These are phyloP conservation scores for Carterocephalus palaemon DNA, from an alignment of 2,888 invertebrate species.

Conservation along the genomic window DNA sequence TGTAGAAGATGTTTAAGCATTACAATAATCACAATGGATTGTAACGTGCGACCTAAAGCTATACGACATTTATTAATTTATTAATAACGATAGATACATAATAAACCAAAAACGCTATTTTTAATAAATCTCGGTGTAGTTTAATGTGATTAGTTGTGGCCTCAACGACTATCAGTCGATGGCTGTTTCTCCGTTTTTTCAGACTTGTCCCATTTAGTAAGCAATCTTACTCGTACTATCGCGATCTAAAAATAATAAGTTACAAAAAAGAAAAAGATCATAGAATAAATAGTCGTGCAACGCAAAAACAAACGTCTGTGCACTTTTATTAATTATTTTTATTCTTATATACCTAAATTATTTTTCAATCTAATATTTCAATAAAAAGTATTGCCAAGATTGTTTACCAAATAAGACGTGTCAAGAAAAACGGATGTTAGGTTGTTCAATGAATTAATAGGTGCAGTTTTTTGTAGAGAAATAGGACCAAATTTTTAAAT, in stretches of 20 bases:
- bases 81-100: conserved; percentile 27
- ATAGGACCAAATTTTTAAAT: conserved; percentile 65
- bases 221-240: too few species aligned
- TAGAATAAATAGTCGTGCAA: too few species aligned
- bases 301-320: too few species aligned
- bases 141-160: not conserved
- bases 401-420: too few species aligned
- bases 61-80: conserved; percentile 40
- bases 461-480: conserved; percentile 41
- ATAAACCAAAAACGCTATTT: conserved; percentile 38
- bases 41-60: conserved; percentile 38
- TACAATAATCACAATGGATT: conserved; percentile 23
- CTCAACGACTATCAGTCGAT: not conserved
- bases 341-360: too few species aligned
- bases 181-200: too few species aligned
- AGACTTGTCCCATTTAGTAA: too few species aligned
- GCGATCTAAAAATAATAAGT: too few species aligned
- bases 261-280: too few species aligned
- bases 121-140: conserved; percentile 31
- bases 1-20: conserved; percentile 29
- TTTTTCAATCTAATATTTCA: too few species aligned
- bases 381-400: too few species aligned
- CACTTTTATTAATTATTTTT: too few species aligned
- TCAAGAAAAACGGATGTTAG: not conserved
- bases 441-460: conserved; percentile 14